Evolutionary conservation across 2,888 invertebrate species (phyloP).

Genomic region (Drosophila nigricruria): DNA sequence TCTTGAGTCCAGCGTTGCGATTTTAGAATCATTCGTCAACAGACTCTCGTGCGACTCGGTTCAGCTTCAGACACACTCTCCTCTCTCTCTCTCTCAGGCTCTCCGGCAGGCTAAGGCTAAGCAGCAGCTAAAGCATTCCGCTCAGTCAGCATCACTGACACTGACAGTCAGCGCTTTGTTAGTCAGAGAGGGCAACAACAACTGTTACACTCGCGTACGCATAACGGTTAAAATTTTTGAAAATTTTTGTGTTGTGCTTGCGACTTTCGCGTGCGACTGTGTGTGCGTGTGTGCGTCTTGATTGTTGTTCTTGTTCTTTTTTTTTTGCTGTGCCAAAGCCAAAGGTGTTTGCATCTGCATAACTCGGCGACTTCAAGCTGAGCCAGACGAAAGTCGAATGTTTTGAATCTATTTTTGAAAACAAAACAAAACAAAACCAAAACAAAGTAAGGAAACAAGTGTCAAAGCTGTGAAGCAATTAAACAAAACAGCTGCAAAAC

Average conservation of each 20-base stretch:
- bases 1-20: conserved; percentile 33
- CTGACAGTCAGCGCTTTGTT: conserved; percentile 32
- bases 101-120: conserved; percentile 3
- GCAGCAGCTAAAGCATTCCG: conserved; percentile 31
- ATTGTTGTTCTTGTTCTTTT: conserved; percentile 32
- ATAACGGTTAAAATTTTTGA: conserved; percentile 49
- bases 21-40: conserved; percentile 67
- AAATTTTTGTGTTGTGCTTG: conserved; percentile 12
- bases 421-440: conserved; percentile 10
- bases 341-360: conserved; percentile 32
- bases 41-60: conserved; percentile 73
- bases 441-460: neutral
- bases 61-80: conserved; percentile 42
- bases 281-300: conserved; percentile 16
- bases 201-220: conserved; percentile 34
- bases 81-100: neutral
- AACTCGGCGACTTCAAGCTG: conserved; percentile 17
- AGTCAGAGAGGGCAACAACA: conserved; percentile 33
- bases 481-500: neutral
- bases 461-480: conserved; percentile 11
- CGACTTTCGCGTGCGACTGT: conserved; percentile 9
- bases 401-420: conserved; percentile 31
- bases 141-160: conserved; percentile 36
- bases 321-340: conserved; percentile 47
- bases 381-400: conserved; percentile 31